Evolutionary conservation across 2,113 vertebrate genomes (phyloP).

Genomic region (Xiphias gladius): DNA sequence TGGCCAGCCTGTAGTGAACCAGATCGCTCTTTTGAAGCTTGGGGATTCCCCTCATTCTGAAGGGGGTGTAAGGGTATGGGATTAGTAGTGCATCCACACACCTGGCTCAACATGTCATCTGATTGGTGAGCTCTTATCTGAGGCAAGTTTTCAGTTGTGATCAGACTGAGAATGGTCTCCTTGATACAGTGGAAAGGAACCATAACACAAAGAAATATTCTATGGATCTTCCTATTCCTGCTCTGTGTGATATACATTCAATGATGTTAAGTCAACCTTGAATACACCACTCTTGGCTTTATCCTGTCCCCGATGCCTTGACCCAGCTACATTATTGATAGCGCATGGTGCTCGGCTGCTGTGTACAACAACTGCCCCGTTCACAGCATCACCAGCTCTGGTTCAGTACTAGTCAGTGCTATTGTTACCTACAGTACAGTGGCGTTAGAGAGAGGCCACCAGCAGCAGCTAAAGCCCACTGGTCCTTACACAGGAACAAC

Average conservation of each 20-base stretch:
- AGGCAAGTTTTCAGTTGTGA: background rate
- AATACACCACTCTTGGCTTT: constrained; percentile 8
- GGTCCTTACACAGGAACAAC: constrained; percentile 60
- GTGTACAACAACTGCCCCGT: constrained; percentile 42
- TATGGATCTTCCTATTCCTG: constrained; percentile 18
- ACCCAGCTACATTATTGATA: constrained; percentile 73
- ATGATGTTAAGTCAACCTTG: constrained; percentile 28
- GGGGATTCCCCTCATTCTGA: constrained; percentile 53
- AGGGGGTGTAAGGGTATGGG: constrained; percentile 14
- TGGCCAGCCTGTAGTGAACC: constrained; percentile 48
- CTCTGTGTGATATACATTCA: background rate
- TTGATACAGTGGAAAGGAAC: background rate
- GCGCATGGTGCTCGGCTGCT: constrained; percentile 15
- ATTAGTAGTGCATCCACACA: constrained; percentile 48
- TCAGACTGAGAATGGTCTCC: background rate
- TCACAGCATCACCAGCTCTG: constrained; percentile 28
- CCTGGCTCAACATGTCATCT: constrained; percentile 56
- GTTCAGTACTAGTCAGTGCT: constrained; percentile 35
- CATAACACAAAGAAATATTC: constrained; percentile 8
- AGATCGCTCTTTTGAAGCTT: constrained; percentile 56
- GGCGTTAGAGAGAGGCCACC: constrained; percentile 36
- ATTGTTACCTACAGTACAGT: constrained; percentile 60
- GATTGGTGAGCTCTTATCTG: constrained; percentile 26
- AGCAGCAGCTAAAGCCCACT: constrained; percentile 47
- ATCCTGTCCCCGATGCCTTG: constrained; percentile 45